Base-by-base conservation (phyloP, 2,888 invertebrate genomes). In the Ectobius pallidus region DNA sequence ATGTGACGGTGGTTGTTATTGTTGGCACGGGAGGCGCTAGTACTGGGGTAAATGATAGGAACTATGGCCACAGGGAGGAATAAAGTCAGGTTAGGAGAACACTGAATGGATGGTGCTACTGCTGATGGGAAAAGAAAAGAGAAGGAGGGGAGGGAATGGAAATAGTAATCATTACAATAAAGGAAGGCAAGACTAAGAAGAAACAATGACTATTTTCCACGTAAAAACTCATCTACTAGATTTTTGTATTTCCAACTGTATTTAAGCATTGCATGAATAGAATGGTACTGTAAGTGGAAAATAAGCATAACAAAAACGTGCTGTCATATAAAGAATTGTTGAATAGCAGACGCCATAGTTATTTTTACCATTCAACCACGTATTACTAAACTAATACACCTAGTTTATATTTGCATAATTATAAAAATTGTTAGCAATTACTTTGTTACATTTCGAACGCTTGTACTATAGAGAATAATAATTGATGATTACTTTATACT, bases 31-130 rank as follows among this genome's bases (percentile, higher is more conserved):
- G 32, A 58, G 30, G 58, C 58, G 32, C 58, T 58, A 30, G 32
- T 4, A 58, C 25, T 6, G 30, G 65, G n/a, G 44, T 65, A 65
- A 65, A 65, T 65, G 65, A 65, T 65, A 65, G 65, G 46, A 65
- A 65, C 44, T 65, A 18, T 30, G 46, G 27, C 46, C 58, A 30
- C 16, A 16, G 65, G 65, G 65, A 65, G 65, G 27, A 20, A 65
- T 65, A 65, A 65, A 46, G 65, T 65, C 42, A 42, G 39, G 44
- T 65, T 65, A 65, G 9, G 65, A 22, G 27, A 22, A 30, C 58
- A 32, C 25, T 9, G 55, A 55, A 55, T 55, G 27, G 27, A 46
- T 25, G 27, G 27, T 3, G 1, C 32, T 32, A 2, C 30, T 30
- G 30, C 27, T 30, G 30, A 58, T 58, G 58, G 30, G 30, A 18